These are phyloP conservation scores for Etheostoma nigrum DNA, from an alignment of 2,797 vertebrate genomes.

Conservation along the genomic window DNA sequence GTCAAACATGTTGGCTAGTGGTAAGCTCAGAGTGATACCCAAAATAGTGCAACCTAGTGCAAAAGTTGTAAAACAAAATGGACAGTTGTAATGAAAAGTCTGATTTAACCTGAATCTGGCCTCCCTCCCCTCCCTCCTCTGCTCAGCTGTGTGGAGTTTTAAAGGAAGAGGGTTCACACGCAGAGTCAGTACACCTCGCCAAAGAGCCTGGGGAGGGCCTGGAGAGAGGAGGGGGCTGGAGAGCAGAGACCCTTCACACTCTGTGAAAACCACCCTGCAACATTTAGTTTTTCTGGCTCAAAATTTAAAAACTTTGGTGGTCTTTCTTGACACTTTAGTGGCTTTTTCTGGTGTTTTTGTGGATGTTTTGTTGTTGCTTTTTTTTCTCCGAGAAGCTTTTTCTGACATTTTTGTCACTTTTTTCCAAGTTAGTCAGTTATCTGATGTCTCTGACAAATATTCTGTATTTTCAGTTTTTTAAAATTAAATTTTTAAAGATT, in stretches of 20 bases:
- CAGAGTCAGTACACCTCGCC: constrained; percentile 28
- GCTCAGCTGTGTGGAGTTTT: neutral
- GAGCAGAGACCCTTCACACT: neutral
- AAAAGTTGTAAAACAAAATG: neutral
- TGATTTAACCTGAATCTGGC: neutral
- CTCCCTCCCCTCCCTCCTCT: neutral
- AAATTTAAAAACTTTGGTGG: too few relatives aligned
- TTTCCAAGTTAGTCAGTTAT: too few relatives aligned
- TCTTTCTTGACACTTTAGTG: too few relatives aligned
- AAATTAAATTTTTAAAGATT: too few relatives aligned
- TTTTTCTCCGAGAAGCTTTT: too few relatives aligned
- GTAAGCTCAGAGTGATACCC: neutral
- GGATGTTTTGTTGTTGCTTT: too few relatives aligned
- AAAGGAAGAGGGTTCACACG: constrained; percentile 48
- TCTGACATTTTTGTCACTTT: too few relatives aligned
- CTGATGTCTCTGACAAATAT: too few relatives aligned
- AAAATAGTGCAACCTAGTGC: neutral
- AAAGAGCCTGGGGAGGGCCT: neutral
- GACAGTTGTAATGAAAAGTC: neutral
- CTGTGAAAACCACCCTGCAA: neutral
- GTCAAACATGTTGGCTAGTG: neutral
- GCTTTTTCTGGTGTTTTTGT: too few relatives aligned
- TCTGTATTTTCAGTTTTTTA: too few relatives aligned
- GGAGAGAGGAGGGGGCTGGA: neutral
- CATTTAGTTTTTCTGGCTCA: too few relatives aligned